Conservation (phyloP, 2,113 vertebrate species). For the Leucopsar rothschildi region DNA sequence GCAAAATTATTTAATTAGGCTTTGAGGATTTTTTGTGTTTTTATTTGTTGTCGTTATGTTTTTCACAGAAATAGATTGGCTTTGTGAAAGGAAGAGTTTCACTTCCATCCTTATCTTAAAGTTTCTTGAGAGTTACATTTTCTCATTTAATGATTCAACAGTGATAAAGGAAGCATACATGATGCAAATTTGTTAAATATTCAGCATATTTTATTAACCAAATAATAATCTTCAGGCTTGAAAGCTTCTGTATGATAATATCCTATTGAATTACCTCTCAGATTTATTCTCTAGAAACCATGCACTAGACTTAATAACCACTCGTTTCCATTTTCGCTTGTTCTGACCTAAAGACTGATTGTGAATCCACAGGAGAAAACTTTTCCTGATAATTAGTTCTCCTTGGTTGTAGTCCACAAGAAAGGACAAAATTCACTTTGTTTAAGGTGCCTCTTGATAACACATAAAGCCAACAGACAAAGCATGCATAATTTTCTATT, state of each 20-base stretch:
- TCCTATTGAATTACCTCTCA: constrained; percentile 61
- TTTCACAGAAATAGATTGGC: not conserved
- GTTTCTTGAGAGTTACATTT: constrained; percentile 32
- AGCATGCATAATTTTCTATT: not conserved
- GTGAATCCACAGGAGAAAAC: constrained; percentile 56
- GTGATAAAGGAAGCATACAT: constrained; percentile 1
- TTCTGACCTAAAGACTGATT: constrained; percentile 74
- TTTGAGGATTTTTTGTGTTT: not conserved
- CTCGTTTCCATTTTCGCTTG: constrained; percentile 67
- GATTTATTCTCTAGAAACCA: constrained; percentile 65
- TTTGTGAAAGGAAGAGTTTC: constrained; percentile 26
- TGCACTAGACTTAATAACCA: constrained; percentile 64
- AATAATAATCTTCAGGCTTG: constrained; percentile 54
- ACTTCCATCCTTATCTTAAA: constrained; percentile 2
- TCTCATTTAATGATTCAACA: constrained; percentile 60
- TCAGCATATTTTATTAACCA: constrained; percentile 61
- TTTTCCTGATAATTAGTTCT: constrained; percentile 73
- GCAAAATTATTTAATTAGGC: not conserved
- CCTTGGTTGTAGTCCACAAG: constrained; percentile 59
- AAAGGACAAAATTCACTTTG: constrained; percentile 74
- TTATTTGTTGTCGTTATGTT: not conserved
- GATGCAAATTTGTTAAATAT: constrained; percentile 63
- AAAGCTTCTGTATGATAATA: constrained; percentile 64
- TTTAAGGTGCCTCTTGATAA: constrained; percentile 66
- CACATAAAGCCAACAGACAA: constrained; percentile 47